Conservation (phyloP, 2,888 invertebrate species). For the Piscicola geometra region DNA sequence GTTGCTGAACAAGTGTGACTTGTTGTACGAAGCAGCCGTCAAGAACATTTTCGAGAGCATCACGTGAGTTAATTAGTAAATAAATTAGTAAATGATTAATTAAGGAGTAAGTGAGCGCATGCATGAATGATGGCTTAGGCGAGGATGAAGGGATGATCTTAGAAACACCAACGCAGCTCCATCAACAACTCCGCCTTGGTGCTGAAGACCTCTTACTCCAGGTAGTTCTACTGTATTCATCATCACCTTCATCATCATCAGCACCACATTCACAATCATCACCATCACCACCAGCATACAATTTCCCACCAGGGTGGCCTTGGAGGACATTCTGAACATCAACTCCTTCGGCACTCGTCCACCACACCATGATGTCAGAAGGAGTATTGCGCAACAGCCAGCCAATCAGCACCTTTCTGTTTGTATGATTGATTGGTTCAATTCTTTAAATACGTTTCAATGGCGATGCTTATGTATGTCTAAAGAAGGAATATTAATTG, state of each 20-base stretch:
- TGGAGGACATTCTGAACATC: conserved; percentile 26
- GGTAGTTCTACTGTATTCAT: background rate
- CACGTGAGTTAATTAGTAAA: background rate
- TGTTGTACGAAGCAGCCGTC: background rate
- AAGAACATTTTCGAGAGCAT: background rate
- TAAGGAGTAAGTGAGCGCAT: too few relatives aligned
- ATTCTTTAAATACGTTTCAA: too few relatives aligned
- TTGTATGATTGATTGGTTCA: too few relatives aligned
- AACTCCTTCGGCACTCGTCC: background rate
- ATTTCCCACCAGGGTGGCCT: conserved; percentile 7
- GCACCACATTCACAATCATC: background rate
- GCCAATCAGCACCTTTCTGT: background rate
- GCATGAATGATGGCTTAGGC: too few relatives aligned
- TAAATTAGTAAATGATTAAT: too few relatives aligned
- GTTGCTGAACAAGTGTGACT: conserved; percentile 25
- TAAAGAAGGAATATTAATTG: too few relatives aligned
- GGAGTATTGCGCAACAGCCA: background rate
- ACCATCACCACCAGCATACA: background rate
- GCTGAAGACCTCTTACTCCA: background rate
- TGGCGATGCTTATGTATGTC: too few relatives aligned
- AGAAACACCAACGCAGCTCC: background rate
- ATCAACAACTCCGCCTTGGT: conserved; percentile 6
- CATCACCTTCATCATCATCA: background rate
- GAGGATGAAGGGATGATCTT: too few relatives aligned
- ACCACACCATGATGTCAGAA: background rate